These are phyloP conservation scores for Ictalurus furcatus DNA, from an alignment of 2,113 vertebrate genomes.

Conservation along the genomic window DNA sequence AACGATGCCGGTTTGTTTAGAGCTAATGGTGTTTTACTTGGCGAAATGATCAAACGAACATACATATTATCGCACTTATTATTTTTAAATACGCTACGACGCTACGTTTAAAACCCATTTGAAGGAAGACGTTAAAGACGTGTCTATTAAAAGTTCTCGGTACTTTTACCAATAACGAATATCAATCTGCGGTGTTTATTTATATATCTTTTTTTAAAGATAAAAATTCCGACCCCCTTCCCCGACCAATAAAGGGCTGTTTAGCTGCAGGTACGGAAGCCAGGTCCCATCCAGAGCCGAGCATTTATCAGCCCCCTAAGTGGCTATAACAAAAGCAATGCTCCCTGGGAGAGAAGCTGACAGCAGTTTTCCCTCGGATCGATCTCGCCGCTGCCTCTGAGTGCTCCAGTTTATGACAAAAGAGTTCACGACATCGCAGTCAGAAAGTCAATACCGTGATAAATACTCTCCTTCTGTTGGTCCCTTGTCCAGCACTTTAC, in stretches of 20 bases:
- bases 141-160: not conserved
- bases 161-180: not conserved
- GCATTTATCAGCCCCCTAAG: constrained; percentile 79
- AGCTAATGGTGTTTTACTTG: constrained; percentile 21
- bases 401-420: constrained; percentile 85
- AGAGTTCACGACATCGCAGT: constrained; percentile 81
- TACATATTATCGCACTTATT: not conserved
- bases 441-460: constrained; percentile 86
- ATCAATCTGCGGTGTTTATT: not conserved
- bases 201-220: not conserved
- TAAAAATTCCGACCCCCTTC: not conserved
- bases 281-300: constrained; percentile 49
- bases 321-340: constrained; percentile 78
- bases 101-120: not conserved
- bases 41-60: constrained; percentile 36
- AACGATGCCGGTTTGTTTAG: constrained; percentile 25
- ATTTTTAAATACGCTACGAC: not conserved
- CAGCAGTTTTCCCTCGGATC: constrained; percentile 78
- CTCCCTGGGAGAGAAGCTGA: constrained; percentile 78
- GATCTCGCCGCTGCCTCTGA: constrained; percentile 74
- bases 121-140: not conserved
- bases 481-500: constrained; percentile 84
- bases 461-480: constrained; percentile 79
- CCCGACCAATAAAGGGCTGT: not conserved
- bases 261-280: constrained; percentile 48